Base-by-base conservation (phyloP, 2,113 vertebrate species). In the Lepus europaeus region DNA sequence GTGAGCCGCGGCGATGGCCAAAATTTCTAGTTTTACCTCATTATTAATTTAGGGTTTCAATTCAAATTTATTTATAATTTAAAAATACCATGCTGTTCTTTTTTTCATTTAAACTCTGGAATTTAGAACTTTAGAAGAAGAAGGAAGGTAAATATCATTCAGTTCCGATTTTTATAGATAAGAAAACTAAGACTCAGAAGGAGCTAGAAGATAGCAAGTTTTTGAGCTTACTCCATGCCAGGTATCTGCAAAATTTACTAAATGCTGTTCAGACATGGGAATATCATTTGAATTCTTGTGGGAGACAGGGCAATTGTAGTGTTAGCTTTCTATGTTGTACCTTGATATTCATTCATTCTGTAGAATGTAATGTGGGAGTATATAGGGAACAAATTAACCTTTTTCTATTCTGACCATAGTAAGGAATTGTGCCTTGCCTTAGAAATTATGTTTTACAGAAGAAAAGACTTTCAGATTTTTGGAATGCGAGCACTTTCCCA, bases 401-500 rank as follows among this genome's bases (percentile, higher is more conserved):
- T 83, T 79, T 1, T 9, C 0, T 68, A 84, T 79, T 91, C 70
- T 82, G 66, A 83, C 16, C 9, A 74, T 70, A 66, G 19, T 63
- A 80, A 73, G 87, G 9, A 66, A 74, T 33, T 20, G 9, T 45
- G 45, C 45, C 45, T 45, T 51, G 14, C 61, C 33, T 91, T 94
- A 94, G 93, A 93, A 87, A 79, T 13, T 69, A 23, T 51, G 17
- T 90, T 93, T 95, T 82, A 92, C 3, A 85, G 63, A 36, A 96
- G 86, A 91, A 19, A 87, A 8, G 85, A 39, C n/a, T 45, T 45
- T 45, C 45, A 45, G 45, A 11, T 29, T 87, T 80, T 93, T 77
- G 78, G 61, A 61, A 84, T 69, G 25, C 56, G 76, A 94, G 92
- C 19, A 90, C 27, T 93, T 88, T 81, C 45, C 27, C 56, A 64